These are phyloP conservation scores for Piprites chloris DNA, from an alignment of 2,113 vertebrate genomes.

Conservation along the genomic window DNA sequence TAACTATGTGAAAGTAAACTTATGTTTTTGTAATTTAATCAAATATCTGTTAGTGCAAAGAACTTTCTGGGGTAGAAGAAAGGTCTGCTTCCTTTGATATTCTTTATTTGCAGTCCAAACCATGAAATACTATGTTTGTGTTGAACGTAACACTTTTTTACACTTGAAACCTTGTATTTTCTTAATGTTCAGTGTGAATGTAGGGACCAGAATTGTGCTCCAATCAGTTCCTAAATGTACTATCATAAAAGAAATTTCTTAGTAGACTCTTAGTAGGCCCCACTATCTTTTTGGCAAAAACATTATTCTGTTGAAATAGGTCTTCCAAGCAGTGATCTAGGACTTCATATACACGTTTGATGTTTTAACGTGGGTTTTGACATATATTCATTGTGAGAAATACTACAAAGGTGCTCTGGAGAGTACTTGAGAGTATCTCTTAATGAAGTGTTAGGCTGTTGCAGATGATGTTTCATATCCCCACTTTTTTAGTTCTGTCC, in stretches of 20 bases:
- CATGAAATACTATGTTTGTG: not conserved
- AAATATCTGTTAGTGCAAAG: not conserved
- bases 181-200: fast-evolving
- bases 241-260: not conserved
- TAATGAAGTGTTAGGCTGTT: not conserved
- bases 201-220: not conserved
- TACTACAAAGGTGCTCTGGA: not conserved
- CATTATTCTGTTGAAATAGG: not conserved
- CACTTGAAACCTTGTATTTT: not conserved
- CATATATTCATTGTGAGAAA: not conserved
- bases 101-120: not conserved
- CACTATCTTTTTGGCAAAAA: not conserved
- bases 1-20: not conserved
- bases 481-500: not conserved
- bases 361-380: not conserved
- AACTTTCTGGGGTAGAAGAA: not conserved
- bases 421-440: not conserved
- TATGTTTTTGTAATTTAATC: not conserved
- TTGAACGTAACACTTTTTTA: not conserved
- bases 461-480: not conserved
- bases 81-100: not conserved
- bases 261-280: not conserved
- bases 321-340: not conserved
- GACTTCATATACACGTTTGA: not conserved
- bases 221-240: not conserved